Evolutionary conservation across 2,797 vertebrate genomes (phyloP), one percentile per base, ranked within the genome.

Genomic region (Chaetophractus vellerosus): DNA sequence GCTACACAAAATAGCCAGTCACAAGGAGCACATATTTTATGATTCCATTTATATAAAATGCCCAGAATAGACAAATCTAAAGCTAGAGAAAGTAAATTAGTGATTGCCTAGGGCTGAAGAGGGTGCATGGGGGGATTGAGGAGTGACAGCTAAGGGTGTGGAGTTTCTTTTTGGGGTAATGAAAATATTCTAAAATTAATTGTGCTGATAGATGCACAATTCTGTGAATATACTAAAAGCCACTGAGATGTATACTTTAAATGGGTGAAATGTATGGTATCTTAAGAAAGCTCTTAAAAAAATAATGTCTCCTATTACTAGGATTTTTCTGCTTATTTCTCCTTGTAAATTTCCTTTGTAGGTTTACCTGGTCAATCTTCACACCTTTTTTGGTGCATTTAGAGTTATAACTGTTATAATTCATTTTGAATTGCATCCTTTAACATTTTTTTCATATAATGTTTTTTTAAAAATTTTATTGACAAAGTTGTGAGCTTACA

Each of bases 381-480:
- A 87, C 31, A 18, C 52, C 6, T 38, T 88, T 88, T 76, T 71
- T 63, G 19, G 7, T 85, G n/a, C 10, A 84, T 55, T 33, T 45
- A 24, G 11, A 52, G 23, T 59, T 52, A 24, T 36, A 63, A 21
- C 24, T 59, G 18, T 59, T 86, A n/a, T 12, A 72, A 28, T 76
- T 31, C 9, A 19, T 23, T 61, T 31, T 55, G 57, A 75, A 64
- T 74, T 50, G 19, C 23, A 74, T 18, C 15, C 36, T 48, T 69
- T 83, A 45, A 24, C 36, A 38, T 88, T 66, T 90, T 52, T 45
- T 63, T 84, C 79, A 75, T 24, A 90, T 87, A 66, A 83, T 75
- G 72, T 7, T 71, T 82, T 91, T 36, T 71, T 81, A 6, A 45
- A 45, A 45, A 6, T 45, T 45, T 45, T 45, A 45, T 45, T 45